Evolutionary conservation across 1,140 invertebrate genomes (phyloP), one percentile per base, ranked within the genome.

Genomic region (Drosophila kohkoa): DNA sequence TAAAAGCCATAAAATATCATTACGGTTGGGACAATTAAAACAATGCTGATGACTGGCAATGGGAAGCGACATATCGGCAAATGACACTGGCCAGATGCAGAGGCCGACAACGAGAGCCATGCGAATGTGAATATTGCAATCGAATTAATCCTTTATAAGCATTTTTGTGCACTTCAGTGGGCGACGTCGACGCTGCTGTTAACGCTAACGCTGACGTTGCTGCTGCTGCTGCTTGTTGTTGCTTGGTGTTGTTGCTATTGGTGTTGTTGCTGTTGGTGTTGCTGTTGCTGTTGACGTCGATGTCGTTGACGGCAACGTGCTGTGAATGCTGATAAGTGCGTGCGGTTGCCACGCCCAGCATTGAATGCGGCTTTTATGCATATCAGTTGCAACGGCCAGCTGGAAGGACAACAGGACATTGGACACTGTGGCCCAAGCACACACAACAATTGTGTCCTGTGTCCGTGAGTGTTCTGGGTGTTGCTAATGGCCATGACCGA

Each of bases 61-160:
- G 77, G 25, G 54, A 59, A 62, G 48, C 62, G 65, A 55, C 69
- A 43, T 13, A 43, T 43, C 41, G 41, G 41, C 41, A 43, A 48
- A 49, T 46, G 45, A n/a, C 46, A 59, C 20, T 59, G 52, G 35
- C 11, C 43, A 66, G 49, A 48, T 20, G 15, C 54, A 54, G n/a
- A 28, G 5, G 5, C 46, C 16, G 11, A 51, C 16, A 63, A 35
- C 4, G 46, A 38, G 32, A 16, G 28, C 48, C 30, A 46, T 54
- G 58, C 35, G 54, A 52, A 58, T 11, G 30, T 20, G 80, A 89
- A 89, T 85, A 85, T 83, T 81, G 83, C 74, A 88, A 89, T 89
- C 86, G 81, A 88, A 88, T 88, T 88, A 88, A 88, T 89, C 85
- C 81, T 81, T 87, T 88, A 83, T 88, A 88, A 83, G 83, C 85